These are phyloP conservation scores for Pseudomyrmex cubaensis DNA, from an alignment of 1,140 invertebrate species.

Conservation along the genomic window DNA sequence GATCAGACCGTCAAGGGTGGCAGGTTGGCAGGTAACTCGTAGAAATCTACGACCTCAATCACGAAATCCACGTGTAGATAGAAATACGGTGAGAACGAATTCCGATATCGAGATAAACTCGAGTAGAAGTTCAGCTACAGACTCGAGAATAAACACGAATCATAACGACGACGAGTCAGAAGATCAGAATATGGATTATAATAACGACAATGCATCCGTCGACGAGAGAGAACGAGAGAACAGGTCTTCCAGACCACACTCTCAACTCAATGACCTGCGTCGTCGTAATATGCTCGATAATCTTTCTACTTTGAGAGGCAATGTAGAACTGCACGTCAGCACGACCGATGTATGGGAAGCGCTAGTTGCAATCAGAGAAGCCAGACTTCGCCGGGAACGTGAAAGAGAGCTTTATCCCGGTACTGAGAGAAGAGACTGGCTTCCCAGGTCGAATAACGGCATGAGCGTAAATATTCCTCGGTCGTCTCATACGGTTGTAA, in stretches of 20 bases:
- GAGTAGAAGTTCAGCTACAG: constrained; percentile 38
- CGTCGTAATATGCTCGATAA: constrained; percentile 75
- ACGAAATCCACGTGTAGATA: constrained; percentile 62
- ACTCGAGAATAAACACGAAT: constrained; percentile 43
- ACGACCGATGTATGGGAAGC: constrained; percentile 89
- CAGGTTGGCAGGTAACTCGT: constrained; percentile 69
- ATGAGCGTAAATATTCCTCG: constrained; percentile 76
- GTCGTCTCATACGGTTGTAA: constrained; percentile 81
- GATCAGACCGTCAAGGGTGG: constrained; percentile 62
- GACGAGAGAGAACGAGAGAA: constrained; percentile 63
- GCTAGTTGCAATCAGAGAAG: constrained; percentile 88
- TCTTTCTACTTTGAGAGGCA: constrained; percentile 73
- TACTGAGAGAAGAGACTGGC: constrained; percentile 70
- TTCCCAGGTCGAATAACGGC: constrained; percentile 70
- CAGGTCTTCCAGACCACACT: constrained; percentile 58
- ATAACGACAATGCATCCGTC: constrained; percentile 56
- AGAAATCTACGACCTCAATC: constrained; percentile 60
- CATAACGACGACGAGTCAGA: constrained; percentile 52
- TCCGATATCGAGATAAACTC: constrained; percentile 70
- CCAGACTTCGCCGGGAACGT: constrained; percentile 86
- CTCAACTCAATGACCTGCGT: constrained; percentile 69
- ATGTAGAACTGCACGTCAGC: constrained; percentile 83
- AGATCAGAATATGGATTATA: constrained; percentile 56
- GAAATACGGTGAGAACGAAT: constrained; percentile 67
- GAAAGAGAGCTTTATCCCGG: constrained; percentile 72